Evolutionary conservation across 2,113 vertebrate genomes (phyloP).

Genomic region (Boleophthalmus pectinirostris): DNA sequence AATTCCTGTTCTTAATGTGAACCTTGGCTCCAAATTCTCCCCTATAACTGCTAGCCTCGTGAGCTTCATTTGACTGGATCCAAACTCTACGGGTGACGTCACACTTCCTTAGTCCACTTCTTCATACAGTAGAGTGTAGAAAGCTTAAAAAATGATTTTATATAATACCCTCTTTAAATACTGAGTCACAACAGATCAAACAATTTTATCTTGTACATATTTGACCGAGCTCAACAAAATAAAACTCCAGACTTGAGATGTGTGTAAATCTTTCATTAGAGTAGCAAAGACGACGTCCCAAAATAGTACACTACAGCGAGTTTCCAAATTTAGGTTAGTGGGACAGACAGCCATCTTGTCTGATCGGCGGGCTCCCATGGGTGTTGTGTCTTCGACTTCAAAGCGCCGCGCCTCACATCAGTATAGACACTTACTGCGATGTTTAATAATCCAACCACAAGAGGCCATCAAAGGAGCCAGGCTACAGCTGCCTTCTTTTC

Average conservation of each 20-base stretch:
- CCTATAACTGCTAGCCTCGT: too few species aligned
- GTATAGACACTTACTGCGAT: slow-evolving; percentile 25
- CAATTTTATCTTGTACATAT: not conserved
- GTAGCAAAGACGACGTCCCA: slow-evolving; percentile 43
- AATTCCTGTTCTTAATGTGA: too few species aligned
- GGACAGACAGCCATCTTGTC: slow-evolving; percentile 51
- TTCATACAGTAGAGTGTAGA: too few species aligned
- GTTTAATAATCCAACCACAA: slow-evolving; percentile 12
- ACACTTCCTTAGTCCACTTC: too few species aligned
- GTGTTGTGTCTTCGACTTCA: slow-evolving; percentile 50
- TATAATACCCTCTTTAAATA: too few species aligned
- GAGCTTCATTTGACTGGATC: too few species aligned
- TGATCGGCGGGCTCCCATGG: slow-evolving; percentile 34
- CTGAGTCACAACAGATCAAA: not conserved
- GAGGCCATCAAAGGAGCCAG: not conserved
- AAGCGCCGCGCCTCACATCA: slow-evolving; percentile 40
- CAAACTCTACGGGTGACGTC: too few species aligned
- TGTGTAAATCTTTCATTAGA: slow-evolving; percentile 42
- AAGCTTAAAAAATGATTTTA: too few species aligned
- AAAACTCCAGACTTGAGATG: slow-evolving; percentile 20
- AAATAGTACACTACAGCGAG: slow-evolving; percentile 37
- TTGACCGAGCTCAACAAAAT: not conserved
- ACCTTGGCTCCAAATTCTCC: too few species aligned
- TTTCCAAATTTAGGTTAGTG: slow-evolving; percentile 64
- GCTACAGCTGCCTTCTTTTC: not conserved